phyloP scores from a whole-genome alignment of 2,113 vertebrate genomes.

The Sander vitreus region DNA sequence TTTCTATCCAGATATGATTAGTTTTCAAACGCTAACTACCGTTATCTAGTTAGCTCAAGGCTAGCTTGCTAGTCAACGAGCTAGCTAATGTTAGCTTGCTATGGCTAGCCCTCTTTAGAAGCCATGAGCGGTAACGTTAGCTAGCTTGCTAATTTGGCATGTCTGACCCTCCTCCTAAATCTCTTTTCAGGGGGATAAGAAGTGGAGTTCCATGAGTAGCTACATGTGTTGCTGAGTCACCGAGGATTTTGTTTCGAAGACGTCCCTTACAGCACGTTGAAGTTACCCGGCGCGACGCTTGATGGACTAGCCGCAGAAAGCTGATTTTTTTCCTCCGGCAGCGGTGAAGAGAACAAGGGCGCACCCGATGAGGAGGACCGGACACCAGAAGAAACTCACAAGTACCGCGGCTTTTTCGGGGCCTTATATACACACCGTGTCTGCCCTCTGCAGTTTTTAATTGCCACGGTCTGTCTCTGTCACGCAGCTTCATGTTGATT shows the following conservation, averaged over 20 bases:
- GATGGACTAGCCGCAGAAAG: slow-evolving; percentile 71
- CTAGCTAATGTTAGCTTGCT: slow-evolving; percentile 71
- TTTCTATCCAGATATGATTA: slow-evolving; percentile 28
- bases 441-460: slow-evolving; percentile 10
- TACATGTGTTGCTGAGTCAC: slow-evolving; percentile 68
- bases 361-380: slow-evolving; percentile 76
- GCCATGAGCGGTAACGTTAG: slow-evolving; percentile 56
- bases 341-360: slow-evolving; percentile 73
- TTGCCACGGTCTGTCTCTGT: slow-evolving; percentile 21
- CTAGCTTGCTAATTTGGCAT: slow-evolving; percentile 65
- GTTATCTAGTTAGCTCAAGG: slow-evolving; percentile 65
- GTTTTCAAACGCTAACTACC: slow-evolving; percentile 59
- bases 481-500: slow-evolving; percentile 28
- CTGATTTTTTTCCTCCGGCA: slow-evolving; percentile 63
- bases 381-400: slow-evolving; percentile 63
- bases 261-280: slow-evolving; percentile 29
- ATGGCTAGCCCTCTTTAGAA: slow-evolving; percentile 68
- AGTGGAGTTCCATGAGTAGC: slow-evolving; percentile 68
- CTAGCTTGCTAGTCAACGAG: slow-evolving; percentile 58
- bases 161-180: slow-evolving; percentile 80
- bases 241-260: slow-evolving; percentile 38
- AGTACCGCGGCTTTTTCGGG: slow-evolving; percentile 60
- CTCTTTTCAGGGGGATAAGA: slow-evolving; percentile 79
- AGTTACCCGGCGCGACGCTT: slow-evolving; percentile 50
- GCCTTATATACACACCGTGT: slow-evolving; percentile 27